Conservation (phyloP, 2,113 vertebrate species). For the Thomomys bottae region DNA sequence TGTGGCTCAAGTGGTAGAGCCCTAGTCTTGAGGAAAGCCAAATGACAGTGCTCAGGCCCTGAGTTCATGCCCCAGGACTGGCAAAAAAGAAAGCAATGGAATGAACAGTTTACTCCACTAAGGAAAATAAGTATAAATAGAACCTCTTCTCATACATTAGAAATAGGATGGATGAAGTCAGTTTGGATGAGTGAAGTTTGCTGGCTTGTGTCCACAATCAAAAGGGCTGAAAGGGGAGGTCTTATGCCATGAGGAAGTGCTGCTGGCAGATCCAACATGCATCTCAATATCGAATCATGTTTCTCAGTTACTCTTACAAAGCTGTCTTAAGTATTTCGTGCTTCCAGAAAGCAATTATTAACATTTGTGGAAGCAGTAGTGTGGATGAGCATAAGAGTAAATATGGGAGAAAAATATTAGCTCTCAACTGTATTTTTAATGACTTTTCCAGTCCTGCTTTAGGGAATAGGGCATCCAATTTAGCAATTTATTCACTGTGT, state of each 20-base stretch:
- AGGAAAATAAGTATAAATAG: not conserved
- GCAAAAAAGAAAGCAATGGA: no score
- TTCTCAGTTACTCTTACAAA: not conserved
- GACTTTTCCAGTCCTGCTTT: not conserved
- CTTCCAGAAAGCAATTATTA: constrained; percentile 4
- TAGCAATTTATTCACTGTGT: not conserved
- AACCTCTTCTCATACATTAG: not conserved
- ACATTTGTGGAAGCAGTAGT: not conserved
- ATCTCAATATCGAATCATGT: not conserved
- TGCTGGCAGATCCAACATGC: not conserved
- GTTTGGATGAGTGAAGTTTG: not conserved
- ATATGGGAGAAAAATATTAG: not conserved
- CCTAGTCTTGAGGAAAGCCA: no score
- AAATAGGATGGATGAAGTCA: not conserved
- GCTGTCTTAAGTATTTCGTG: not conserved
- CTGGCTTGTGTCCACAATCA: not conserved
- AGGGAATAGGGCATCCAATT: not conserved
- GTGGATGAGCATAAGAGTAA: not conserved
- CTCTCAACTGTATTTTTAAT: not conserved
- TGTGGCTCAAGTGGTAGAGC: no score
- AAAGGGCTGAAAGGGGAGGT: not conserved
- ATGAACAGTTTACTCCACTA: not conserved
- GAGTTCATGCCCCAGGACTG: no score
- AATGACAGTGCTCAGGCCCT: no score
- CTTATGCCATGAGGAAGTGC: not conserved